These are phyloP conservation scores for Zaprionus capensis DNA, from an alignment of 1,140 invertebrate genomes.

Conservation along the genomic window DNA sequence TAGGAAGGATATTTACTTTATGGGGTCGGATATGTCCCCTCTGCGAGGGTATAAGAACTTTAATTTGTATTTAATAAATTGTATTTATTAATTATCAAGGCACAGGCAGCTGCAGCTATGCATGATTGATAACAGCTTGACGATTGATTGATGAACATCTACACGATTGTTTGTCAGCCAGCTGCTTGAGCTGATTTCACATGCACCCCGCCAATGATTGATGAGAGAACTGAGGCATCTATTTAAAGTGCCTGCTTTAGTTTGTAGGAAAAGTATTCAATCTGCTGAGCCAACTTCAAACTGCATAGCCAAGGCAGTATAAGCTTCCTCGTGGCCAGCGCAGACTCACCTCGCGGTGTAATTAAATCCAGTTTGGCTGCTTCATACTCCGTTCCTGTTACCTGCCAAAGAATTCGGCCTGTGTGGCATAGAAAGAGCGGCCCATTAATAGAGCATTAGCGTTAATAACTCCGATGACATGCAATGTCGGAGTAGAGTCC, in stretches of 20 bases:
- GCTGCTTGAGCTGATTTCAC: neutral
- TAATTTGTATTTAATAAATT: neutral
- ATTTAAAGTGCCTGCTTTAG: neutral
- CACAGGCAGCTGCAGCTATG: neutral
- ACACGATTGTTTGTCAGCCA: no score
- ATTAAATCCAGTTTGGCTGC: neutral
- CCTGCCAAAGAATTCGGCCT: neutral
- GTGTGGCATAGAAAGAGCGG: neutral
- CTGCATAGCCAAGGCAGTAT: neutral
- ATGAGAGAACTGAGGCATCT: neutral
- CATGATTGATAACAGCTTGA: constrained; percentile 2
- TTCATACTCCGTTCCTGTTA: neutral
- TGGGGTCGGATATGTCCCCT: no score
- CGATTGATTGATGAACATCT: neutral
- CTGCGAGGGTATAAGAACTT: no score
- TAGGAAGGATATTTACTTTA: no score
- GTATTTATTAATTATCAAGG: neutral
- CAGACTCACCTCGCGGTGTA: neutral
- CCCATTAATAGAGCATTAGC: constrained; percentile 60
- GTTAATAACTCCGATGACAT: constrained; percentile 66
- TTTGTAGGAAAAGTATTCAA: neutral
- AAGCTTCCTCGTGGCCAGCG: neutral
- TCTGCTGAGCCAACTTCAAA: neutral
- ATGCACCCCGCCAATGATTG: neutral
- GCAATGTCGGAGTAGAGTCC: constrained; percentile 39